Evolutionary conservation across 2,888 invertebrate species (phyloP).

Genomic region (Strigamia maritima): DNA sequence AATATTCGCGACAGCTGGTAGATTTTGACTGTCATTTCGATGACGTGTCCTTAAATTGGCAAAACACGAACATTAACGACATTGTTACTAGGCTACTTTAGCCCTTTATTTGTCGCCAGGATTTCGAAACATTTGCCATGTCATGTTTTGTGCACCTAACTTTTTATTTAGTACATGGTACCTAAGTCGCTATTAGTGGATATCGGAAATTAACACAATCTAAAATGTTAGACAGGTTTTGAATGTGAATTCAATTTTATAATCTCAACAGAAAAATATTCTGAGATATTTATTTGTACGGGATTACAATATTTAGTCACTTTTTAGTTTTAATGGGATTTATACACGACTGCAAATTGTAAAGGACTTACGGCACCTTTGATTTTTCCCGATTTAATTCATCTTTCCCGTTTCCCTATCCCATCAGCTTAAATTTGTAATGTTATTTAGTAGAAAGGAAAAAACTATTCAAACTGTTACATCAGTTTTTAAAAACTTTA

Average conservation of each 20-base stretch:
- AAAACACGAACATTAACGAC: slow-evolving; percentile 67
- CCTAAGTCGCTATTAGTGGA: too few relatives aligned
- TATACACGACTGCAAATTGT: too few relatives aligned
- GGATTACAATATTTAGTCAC: too few relatives aligned
- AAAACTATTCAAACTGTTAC: not conserved
- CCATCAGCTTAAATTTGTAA: not conserved
- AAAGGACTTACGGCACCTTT: too few relatives aligned
- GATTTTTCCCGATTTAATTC: too few relatives aligned
- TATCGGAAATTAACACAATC: too few relatives aligned
- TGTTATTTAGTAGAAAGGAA: not conserved
- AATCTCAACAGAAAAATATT: too few relatives aligned
- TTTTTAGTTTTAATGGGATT: too few relatives aligned
- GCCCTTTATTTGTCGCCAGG: not conserved
- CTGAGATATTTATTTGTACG: too few relatives aligned
- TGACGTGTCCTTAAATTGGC: slow-evolving; percentile 84
- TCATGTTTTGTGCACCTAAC: not conserved
- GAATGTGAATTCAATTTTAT: too few relatives aligned
- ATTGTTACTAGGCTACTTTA: slow-evolving; percentile 51
- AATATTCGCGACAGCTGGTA: slow-evolving; percentile 71
- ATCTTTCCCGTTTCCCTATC: too few relatives aligned
- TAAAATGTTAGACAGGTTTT: too few relatives aligned
- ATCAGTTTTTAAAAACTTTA: not conserved
- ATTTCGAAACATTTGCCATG: not conserved
- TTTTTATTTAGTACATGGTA: not conserved
- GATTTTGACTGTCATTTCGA: slow-evolving; percentile 98